Evolutionary conservation across 2,797 vertebrate species (phyloP), one percentile per base, ranked within the genome.

Genomic region (Labeo calbasu): DNA sequence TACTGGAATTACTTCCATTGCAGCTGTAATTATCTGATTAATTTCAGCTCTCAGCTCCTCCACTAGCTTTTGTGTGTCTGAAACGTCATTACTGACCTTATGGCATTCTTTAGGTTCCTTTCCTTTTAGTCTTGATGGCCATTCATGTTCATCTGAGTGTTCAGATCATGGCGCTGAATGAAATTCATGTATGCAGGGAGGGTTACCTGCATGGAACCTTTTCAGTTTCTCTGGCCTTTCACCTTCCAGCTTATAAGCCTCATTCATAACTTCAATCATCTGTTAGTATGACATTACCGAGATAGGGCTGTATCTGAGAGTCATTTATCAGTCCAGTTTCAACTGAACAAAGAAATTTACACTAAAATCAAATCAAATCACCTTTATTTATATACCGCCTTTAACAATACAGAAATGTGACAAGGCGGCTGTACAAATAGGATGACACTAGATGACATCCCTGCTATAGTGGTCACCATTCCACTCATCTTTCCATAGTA

Each of bases 381-480:
- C n/a, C n/a, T n/a, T n/a, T n/a, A n/a, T n/a, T n/a, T n/a, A n/a
- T n/a, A n/a, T n/a, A n/a, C n/a, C n/a, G n/a, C n/a, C n/a, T n/a
- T n/a, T n/a, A n/a, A n/a, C n/a, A n/a, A n/a, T n/a, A n/a, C n/a
- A n/a, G n/a, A n/a, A n/a, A n/a, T n/a, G n/a, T n/a, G n/a, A n/a
- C n/a, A n/a, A n/a, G n/a, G n/a, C n/a, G n/a, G n/a, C n/a, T n/a
- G n/a, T n/a, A n/a, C n/a, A n/a, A n/a, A n/a, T n/a, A n/a, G n/a
- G n/a, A n/a, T n/a, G n/a, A n/a, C n/a, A n/a, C 68, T 89, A 87
- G 0, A 90, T 86, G 2, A 53, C 72, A 55, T 4, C 23, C 28
- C 61, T 43, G 76, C 40, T 85, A 4, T 88, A 87, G 36, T 66
- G 66, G 8, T 87, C 85, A 61, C 87, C 86, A 2, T 86, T 86